Evolutionary conservation across 2,888 invertebrate species (phyloP).

Genomic region (Lycophotia porphyrea): DNA sequence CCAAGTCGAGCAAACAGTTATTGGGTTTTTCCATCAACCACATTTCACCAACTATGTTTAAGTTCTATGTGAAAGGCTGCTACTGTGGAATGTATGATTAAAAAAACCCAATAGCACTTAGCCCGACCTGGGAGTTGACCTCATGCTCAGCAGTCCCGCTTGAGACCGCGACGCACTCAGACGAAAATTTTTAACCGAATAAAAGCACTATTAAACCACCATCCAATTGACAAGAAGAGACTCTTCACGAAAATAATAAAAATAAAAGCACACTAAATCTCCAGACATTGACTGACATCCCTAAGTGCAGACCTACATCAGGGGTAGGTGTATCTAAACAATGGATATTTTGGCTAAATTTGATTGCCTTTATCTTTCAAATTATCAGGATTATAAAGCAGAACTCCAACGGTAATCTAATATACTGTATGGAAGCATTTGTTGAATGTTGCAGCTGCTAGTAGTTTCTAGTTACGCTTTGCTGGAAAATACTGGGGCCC

Average conservation of each 20-base stretch:
- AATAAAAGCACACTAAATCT: not conserved
- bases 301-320: conserved; percentile 38
- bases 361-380: conserved; percentile 65
- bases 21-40: not conserved
- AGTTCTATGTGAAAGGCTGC: not conserved
- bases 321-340: conserved; percentile 61
- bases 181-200: not conserved
- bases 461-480: conserved; percentile 41
- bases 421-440: conserved; percentile 21
- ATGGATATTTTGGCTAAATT: conserved; percentile 61
- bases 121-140: fast-evolving
- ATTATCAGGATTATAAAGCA: conserved; percentile 63
- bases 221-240: not conserved
- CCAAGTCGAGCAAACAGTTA: not conserved
- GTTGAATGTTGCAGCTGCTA: conserved; percentile 56
- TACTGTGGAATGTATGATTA: not conserved
- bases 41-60: not conserved
- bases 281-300: conserved; percentile 30
- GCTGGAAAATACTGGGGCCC: not conserved
- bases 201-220: not conserved
- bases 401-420: conserved; percentile 53
- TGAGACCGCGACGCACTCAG: not conserved
- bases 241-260: not conserved
- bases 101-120: not conserved
- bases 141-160: not conserved